Percentiles rank a stretch among this genome's conserved stretches.
phyloP scores from a whole-genome alignment of 2,888 invertebrate species.

The Drosophila limbata region DNA sequence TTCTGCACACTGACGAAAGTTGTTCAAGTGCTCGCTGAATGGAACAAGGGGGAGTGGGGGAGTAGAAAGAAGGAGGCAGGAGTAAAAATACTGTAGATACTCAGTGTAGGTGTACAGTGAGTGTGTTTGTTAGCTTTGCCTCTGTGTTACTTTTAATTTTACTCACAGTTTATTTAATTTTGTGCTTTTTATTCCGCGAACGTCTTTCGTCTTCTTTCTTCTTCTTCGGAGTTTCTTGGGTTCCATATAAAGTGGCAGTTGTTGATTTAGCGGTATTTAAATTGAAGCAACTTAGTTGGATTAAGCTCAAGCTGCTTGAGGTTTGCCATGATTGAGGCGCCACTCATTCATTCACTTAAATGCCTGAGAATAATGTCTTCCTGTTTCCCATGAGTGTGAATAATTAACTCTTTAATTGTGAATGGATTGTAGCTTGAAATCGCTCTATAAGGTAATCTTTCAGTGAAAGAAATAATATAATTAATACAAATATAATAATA shows the following conservation, averaged over 20 bases:
- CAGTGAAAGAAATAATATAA: background rate
- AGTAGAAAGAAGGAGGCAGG: conserved; percentile 2
- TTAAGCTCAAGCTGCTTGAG: conserved; percentile 66
- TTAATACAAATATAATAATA: no score
- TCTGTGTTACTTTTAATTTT: conserved; percentile 76
- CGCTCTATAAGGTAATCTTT: background rate
- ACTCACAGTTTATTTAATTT: conserved; percentile 83
- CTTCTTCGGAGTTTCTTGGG: background rate
- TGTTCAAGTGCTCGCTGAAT: conserved; percentile 44
- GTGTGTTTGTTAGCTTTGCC: conserved; percentile 46
- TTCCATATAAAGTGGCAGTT: conserved; percentile 72
- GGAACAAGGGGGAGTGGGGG: background rate
- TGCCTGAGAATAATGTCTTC: background rate
- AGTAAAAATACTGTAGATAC: conserved; percentile 1
- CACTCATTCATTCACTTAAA: conserved; percentile 17
- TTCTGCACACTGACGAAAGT: conserved; percentile 65
- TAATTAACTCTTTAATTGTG: conserved; percentile 4
- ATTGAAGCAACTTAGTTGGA: conserved; percentile 78
- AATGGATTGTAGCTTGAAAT: background rate
- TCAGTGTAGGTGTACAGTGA: conserved; percentile 37
- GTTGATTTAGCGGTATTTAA: conserved; percentile 81
- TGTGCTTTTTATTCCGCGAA: conserved; percentile 71
- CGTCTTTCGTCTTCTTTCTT: conserved; percentile 29
- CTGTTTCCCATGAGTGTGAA: background rate
- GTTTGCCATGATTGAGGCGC: conserved; percentile 46